phyloP scores from a whole-genome alignment of 1,140 invertebrate genomes.

The Phymorhynchus buccinoides region DNA sequence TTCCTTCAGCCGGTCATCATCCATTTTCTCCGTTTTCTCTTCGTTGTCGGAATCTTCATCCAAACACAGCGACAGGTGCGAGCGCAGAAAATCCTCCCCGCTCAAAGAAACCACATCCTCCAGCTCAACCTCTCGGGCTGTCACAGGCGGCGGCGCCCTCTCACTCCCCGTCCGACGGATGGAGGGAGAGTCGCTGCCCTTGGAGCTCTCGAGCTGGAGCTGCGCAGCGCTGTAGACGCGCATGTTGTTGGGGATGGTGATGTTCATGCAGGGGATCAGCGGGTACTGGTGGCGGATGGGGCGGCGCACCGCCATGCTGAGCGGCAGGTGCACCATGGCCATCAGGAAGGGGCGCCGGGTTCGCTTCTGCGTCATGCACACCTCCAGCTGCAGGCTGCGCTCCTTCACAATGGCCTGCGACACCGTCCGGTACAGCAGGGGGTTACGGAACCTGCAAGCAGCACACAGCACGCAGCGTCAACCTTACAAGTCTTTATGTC shows the following conservation, averaged over 20 bases:
- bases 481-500: no score
- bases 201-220: slow-evolving; percentile 51
- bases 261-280: slow-evolving; percentile 66
- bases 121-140: slow-evolving; percentile 14
- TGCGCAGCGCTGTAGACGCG: slow-evolving; percentile 64
- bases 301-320: slow-evolving; percentile 63
- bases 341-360: slow-evolving; percentile 63
- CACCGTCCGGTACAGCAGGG: slow-evolving; percentile 64
- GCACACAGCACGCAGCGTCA: neutral
- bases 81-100: slow-evolving; percentile 30
- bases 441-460: slow-evolving; percentile 52
- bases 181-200: slow-evolving; percentile 12
- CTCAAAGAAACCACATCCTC: slow-evolving; percentile 33
- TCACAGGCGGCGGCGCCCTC: neutral
- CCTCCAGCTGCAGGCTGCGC: slow-evolving; percentile 61
- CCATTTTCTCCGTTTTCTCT: neutral
- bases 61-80: slow-evolving; percentile 33
- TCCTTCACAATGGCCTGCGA: slow-evolving; percentile 55
- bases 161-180: neutral
- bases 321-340: slow-evolving; percentile 62
- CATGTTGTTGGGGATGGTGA: slow-evolving; percentile 68
- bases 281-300: slow-evolving; percentile 65
- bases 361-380: slow-evolving; percentile 68
- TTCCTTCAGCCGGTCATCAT: neutral
- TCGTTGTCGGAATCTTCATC: slow-evolving; percentile 29